Percentiles rank a stretch among this genome's conserved stretches.
These are phyloP conservation scores for Heptranchias perlo DNA, from an alignment of 2,113 vertebrate species.

Conservation along the genomic window DNA sequence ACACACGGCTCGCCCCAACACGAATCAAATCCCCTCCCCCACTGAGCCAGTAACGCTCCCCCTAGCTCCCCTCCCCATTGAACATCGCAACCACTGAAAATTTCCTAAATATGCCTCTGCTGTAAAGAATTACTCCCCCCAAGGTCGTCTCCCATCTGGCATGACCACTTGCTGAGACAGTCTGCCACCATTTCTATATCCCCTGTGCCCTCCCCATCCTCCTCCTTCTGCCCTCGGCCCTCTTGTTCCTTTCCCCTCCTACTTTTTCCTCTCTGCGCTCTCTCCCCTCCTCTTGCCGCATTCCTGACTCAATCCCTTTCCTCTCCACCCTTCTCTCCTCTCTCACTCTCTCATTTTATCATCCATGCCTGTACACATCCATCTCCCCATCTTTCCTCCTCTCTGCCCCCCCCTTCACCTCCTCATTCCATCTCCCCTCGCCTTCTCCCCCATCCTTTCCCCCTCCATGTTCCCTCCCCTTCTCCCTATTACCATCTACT, in stretches of 20 bases:
- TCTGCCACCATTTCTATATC: not conserved
- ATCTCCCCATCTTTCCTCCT: not conserved
- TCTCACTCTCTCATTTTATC: not conserved
- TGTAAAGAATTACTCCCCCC: not conserved
- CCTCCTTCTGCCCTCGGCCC: not conserved
- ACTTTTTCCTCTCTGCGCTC: not conserved
- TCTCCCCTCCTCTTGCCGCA: not conserved
- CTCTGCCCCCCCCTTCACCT: not conserved
- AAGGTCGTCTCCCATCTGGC: not conserved
- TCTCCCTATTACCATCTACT: not conserved
- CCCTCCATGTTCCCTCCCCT: not conserved
- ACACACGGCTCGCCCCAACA: not conserved
- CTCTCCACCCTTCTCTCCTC: not conserved
- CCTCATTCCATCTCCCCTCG: not conserved
- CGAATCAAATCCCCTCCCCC: not conserved
- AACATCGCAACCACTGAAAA: not conserved
- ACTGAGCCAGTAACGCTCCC: not conserved
- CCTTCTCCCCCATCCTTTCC: not conserved
- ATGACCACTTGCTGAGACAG: not conserved
- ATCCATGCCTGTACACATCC: too few species aligned
- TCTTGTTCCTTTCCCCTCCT: not conserved
- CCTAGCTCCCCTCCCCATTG: not conserved
- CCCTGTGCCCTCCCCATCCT: not conserved
- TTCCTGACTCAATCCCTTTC: not conserved
- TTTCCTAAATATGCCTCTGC: not conserved